Evolutionary conservation across 2,113 vertebrate genomes (phyloP).

Genomic region (Acanthisitta chloris): DNA sequence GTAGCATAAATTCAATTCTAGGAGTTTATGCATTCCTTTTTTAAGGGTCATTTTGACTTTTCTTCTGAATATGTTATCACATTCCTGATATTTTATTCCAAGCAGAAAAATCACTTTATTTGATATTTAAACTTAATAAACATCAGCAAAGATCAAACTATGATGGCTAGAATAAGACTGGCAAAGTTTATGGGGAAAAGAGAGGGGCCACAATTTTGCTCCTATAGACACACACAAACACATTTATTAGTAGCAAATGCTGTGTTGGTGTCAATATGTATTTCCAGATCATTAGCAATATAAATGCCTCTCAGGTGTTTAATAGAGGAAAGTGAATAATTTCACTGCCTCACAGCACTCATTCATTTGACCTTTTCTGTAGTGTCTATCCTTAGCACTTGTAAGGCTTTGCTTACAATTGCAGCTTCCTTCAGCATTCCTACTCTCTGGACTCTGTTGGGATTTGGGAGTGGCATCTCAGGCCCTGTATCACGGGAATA

Average conservation of each 20-base stretch:
- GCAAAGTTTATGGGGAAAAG: not conserved
- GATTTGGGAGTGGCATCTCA: not conserved
- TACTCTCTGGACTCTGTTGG: not conserved
- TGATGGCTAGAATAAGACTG: conserved; percentile 15
- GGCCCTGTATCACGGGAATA: accelerated
- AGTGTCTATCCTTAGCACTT: accelerated
- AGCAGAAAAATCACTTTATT: conserved; percentile 33
- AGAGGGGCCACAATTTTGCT: not conserved
- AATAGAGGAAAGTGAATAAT: not conserved
- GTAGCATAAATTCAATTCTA: conserved; percentile 68
- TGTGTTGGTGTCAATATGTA: not conserved
- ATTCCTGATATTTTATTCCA: conserved; percentile 66
- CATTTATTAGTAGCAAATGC: not conserved
- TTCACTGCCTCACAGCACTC: not conserved
- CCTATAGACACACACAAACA: no score
- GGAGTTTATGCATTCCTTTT: conserved; percentile 69
- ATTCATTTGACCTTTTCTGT: not conserved
- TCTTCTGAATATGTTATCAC: conserved; percentile 62
- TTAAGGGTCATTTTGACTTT: conserved; percentile 67
- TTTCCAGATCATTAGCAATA: not conserved
- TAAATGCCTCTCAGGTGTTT: not conserved
- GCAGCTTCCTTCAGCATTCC: not conserved
- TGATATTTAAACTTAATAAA: conserved; percentile 38
- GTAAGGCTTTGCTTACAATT: not conserved
- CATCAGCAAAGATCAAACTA: conserved; percentile 10